Evolutionary conservation across 35 echinoderm and acorn worm species (phyloP).

Genomic region (Heliocidaris erythrogramma): DNA sequence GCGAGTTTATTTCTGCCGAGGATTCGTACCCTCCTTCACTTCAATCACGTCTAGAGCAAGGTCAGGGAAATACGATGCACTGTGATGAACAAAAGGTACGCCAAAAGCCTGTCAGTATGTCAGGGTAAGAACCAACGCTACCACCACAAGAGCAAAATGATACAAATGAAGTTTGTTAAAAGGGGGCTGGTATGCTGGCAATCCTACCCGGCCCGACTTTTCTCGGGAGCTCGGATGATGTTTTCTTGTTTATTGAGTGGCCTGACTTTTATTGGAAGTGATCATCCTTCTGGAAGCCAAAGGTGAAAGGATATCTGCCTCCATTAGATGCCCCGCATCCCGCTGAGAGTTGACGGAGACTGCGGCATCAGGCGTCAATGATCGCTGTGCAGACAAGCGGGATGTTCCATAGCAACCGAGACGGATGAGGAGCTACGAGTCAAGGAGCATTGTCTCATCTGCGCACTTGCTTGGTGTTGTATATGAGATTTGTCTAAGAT

Average conservation of each 20-base stretch:
- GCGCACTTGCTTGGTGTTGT: background rate
- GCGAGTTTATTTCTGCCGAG: background rate
- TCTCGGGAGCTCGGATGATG: background rate
- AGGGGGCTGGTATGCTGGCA: background rate
- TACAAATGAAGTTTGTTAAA: background rate
- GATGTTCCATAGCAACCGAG: background rate
- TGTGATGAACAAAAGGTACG: constrained; percentile 31
- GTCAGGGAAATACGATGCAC: constrained; percentile 28
- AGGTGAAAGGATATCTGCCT: constrained; percentile 38
- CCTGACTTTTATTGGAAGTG: constrained; percentile 54
- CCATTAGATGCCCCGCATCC: constrained; percentile 26
- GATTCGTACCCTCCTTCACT: background rate
- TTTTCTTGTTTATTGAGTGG: constrained; percentile 46
- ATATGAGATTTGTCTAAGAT: background rate
- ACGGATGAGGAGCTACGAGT: background rate
- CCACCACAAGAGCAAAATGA: background rate
- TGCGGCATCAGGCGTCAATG: constrained; percentile 29
- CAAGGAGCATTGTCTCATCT: background rate
- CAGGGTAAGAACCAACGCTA: background rate
- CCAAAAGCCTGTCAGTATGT: background rate
- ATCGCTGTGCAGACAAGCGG: background rate
- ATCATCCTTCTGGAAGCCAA: constrained; percentile 30
- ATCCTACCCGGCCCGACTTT: background rate
- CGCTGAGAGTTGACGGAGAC: background rate
- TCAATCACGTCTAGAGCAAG: background rate